A percentile compares a stretch with the other conserved stretches of the same genome.
Conservation (phyloP, 2,888 invertebrate genomes). For the Linnaemya vulpina region DNA sequence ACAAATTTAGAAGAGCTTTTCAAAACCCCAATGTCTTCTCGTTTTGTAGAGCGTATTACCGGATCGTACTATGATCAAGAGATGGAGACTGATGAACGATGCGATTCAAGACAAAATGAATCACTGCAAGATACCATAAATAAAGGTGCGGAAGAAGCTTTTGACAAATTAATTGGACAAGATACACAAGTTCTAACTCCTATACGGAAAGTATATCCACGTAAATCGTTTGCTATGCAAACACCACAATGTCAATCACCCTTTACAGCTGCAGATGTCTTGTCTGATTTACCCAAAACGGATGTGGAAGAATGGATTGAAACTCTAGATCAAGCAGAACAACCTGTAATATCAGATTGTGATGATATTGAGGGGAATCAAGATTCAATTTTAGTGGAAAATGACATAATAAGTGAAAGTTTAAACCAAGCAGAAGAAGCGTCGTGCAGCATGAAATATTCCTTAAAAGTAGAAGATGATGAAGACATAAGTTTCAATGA, state of each 20-base stretch:
- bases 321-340: slow-evolving; percentile 63
- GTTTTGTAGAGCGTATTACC: slow-evolving; percentile 63
- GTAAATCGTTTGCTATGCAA: slow-evolving; percentile 49
- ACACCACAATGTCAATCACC: slow-evolving; percentile 60
- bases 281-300: slow-evolving; percentile 74
- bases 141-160: slow-evolving; percentile 75
- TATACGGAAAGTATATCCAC: slow-evolving; percentile 69
- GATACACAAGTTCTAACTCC: slow-evolving; percentile 69
- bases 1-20: slow-evolving; percentile 78
- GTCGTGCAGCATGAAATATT: slow-evolving; percentile 20
- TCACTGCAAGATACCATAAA: slow-evolving; percentile 32
- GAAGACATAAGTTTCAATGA: slow-evolving; percentile 42
- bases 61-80: slow-evolving; percentile 52
- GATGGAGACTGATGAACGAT: slow-evolving; percentile 4
- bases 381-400: slow-evolving; percentile 5
- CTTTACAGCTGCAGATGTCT: slow-evolving; percentile 69
- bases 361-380: slow-evolving; percentile 27
- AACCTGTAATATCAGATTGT: slow-evolving; percentile 58
- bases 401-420: slow-evolving; percentile 50
- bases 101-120: neutral
- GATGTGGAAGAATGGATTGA: slow-evolving; percentile 77
- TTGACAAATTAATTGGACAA: slow-evolving; percentile 76
- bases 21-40: slow-evolving; percentile 74
- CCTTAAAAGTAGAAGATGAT: slow-evolving; percentile 41
- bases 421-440: slow-evolving; percentile 67